Conservation (phyloP, 1,140 invertebrate species). For the Ooceraea biroi region DNA sequence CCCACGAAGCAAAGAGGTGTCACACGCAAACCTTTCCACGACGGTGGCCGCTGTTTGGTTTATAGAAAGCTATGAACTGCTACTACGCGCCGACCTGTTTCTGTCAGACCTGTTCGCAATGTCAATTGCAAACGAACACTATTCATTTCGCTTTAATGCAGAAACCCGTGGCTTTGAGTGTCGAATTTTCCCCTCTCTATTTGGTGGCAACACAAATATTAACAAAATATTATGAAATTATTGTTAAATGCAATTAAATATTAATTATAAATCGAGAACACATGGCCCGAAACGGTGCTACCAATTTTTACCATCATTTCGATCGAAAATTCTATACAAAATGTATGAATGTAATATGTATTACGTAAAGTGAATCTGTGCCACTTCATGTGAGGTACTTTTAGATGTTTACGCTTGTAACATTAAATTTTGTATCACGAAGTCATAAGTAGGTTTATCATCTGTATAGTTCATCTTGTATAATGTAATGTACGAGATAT, state of each 20-base stretch:
- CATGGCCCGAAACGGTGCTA: no score
- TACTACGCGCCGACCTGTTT: conserved; percentile 4
- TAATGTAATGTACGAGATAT: background rate
- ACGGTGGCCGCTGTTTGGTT: conserved; percentile 38
- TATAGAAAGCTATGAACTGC: conserved; percentile 34
- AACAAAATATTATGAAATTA: conserved; percentile 53
- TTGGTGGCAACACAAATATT: conserved; percentile 24
- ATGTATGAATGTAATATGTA: no score
- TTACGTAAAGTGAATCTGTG: no score
- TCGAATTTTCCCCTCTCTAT: conserved; percentile 22
- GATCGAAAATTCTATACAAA: no score
- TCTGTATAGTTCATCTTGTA: no score
- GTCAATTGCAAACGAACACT: conserved; percentile 52
- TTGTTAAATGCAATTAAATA: no score
- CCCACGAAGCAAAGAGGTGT: conserved; percentile 27
- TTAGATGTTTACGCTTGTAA: no score
- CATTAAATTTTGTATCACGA: no score
- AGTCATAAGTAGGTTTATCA: no score
- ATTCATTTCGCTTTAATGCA: conserved; percentile 51
- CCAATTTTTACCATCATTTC: no score
- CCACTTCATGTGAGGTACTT: no score
- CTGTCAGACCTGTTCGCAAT: conserved; percentile 48
- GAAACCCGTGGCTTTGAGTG: background rate
- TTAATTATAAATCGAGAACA: no score
- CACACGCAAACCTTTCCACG: conserved; percentile 30